These are phyloP conservation scores for Sturnira hondurensis DNA, from an alignment of 2,113 vertebrate species.

Conservation along the genomic window DNA sequence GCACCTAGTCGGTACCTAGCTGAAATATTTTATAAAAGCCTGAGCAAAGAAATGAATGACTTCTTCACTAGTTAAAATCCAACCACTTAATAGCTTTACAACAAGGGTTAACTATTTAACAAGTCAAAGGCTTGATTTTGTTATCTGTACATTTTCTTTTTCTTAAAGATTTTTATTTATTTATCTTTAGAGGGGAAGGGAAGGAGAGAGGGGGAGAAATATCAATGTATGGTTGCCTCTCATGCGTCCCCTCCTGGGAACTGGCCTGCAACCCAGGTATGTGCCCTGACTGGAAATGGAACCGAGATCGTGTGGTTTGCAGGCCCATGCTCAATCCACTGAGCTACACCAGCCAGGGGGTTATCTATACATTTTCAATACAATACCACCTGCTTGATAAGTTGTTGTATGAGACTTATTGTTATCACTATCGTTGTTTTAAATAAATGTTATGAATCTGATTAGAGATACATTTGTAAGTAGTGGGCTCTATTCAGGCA, in stretches of 20 bases:
- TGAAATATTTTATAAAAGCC: neutral
- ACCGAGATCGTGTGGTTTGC: too few relatives aligned
- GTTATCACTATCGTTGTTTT: neutral
- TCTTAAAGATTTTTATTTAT: too few relatives aligned
- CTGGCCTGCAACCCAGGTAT: too few relatives aligned
- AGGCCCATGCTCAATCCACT: too few relatives aligned
- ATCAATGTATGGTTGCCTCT: too few relatives aligned
- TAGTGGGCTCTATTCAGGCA: neutral
- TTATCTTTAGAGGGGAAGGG: too few relatives aligned
- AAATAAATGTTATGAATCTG: neutral
- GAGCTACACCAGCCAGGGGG: too few relatives aligned
- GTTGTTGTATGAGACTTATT: neutral
- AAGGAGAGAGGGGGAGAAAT: too few relatives aligned
- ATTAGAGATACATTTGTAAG: neutral
- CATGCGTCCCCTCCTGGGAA: too few relatives aligned
- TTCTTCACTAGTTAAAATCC: neutral
- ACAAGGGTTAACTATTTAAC: neutral
- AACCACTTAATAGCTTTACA: neutral
- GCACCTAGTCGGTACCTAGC: neutral
- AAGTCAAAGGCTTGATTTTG: neutral
- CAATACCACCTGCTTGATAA: neutral
- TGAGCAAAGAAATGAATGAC: neutral
- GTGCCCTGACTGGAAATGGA: too few relatives aligned
- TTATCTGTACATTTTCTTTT: neutral
- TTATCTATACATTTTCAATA: neutral